These are phyloP conservation scores for Polyodon spathula DNA, from an alignment of 2,113 vertebrate species.

Conservation along the genomic window DNA sequence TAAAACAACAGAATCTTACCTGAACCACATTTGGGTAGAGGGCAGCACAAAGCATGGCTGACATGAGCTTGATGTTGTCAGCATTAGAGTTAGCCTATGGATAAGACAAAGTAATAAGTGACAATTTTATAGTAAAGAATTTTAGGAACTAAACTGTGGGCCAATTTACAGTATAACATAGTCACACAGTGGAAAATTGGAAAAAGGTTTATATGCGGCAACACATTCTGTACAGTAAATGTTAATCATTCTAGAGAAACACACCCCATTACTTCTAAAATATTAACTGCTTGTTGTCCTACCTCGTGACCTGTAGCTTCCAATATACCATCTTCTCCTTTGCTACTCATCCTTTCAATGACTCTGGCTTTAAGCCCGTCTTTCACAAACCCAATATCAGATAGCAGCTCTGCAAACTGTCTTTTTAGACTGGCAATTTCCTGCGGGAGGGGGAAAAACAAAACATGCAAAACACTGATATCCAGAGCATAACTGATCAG, in stretches of 20 bases:
- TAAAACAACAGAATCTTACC: slow-evolving; percentile 45
- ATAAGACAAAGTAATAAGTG: slow-evolving; percentile 1
- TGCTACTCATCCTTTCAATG: slow-evolving; percentile 74
- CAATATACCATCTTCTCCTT: slow-evolving; percentile 71
- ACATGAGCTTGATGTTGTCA: slow-evolving; percentile 84
- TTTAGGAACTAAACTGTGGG: no score
- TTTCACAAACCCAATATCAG: slow-evolving; percentile 91
- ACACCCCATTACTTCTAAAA: no score
- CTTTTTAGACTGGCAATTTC: slow-evolving; percentile 91
- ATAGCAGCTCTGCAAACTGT: slow-evolving; percentile 90
- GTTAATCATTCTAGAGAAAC: no score
- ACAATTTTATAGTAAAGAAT: neutral
- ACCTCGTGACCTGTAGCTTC: slow-evolving; percentile 89
- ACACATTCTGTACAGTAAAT: no score
- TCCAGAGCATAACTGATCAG: neutral
- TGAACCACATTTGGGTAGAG: slow-evolving; percentile 96
- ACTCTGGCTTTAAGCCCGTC: slow-evolving; percentile 79
- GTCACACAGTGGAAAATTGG: no score
- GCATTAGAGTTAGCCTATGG: slow-evolving; percentile 83
- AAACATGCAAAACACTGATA: neutral
- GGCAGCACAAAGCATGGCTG: slow-evolving; percentile 89
- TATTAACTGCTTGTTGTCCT: slow-evolving; percentile 8
- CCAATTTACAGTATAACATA: no score
- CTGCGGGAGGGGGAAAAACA: slow-evolving; percentile 54
- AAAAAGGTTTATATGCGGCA: no score